Evolutionary conservation across 1,140 invertebrate genomes (phyloP).

Genomic region (Lepidurus couesii): DNA sequence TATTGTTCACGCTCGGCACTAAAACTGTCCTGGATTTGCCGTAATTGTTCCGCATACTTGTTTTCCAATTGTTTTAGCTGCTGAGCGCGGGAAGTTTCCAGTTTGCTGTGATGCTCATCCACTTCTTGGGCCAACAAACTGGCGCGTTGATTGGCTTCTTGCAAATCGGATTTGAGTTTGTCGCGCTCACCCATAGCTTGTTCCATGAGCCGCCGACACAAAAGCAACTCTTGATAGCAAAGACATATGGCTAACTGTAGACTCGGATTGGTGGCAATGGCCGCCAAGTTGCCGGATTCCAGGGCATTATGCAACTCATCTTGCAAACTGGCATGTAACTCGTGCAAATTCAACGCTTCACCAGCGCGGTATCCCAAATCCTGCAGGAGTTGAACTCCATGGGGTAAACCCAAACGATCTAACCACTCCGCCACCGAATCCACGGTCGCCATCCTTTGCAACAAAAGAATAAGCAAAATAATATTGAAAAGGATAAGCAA

Average conservation of each 20-base stretch:
- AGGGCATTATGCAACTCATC: conserved; percentile 57
- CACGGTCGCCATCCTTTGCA: conserved; percentile 44
- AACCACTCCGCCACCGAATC: conserved; percentile 62
- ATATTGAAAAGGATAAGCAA: neutral
- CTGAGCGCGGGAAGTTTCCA: conserved; percentile 65
- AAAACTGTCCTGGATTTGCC: conserved; percentile 60
- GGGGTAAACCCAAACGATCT: conserved; percentile 61
- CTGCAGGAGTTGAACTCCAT: conserved; percentile 56
- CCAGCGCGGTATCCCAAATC: conserved; percentile 59
- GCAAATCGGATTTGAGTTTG: conserved; percentile 67
- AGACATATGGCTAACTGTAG: conserved; percentile 4
- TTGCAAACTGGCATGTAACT: conserved; percentile 65
- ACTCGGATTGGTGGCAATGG: conserved; percentile 12
- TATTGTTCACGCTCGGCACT: conserved; percentile 63
- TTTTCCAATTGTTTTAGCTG: conserved; percentile 60
- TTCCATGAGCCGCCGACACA: conserved; percentile 50
- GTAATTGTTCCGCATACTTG: conserved; percentile 65
- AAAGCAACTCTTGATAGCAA: neutral
- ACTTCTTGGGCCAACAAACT: conserved; percentile 75
- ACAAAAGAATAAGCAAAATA: neutral
- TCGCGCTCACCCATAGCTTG: conserved; percentile 63
- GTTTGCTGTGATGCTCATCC: conserved; percentile 74
- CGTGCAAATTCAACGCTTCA: conserved; percentile 56
- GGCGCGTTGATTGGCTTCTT: conserved; percentile 72
- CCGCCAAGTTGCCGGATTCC: conserved; percentile 28